Conservation (phyloP, 2,888 invertebrate species). For the Leucania comma region DNA sequence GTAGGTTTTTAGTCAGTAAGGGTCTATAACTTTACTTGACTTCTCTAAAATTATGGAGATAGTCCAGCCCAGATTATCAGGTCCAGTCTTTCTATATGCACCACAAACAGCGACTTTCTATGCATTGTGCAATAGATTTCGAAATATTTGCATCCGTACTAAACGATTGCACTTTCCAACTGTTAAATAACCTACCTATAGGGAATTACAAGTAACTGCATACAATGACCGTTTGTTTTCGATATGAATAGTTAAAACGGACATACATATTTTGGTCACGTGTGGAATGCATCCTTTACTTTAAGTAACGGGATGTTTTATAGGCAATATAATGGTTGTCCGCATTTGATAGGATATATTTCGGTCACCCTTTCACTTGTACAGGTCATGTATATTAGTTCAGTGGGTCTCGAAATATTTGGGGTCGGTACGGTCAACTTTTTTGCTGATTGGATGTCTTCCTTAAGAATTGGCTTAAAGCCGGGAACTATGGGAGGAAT, state of each 20-base stretch:
- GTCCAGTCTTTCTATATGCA: slow-evolving; percentile 38
- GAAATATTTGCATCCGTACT: slow-evolving; percentile 66
- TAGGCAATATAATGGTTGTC: slow-evolving; percentile 69
- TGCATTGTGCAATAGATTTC: slow-evolving; percentile 60
- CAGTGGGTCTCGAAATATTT: slow-evolving; percentile 62
- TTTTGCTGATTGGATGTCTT: not conserved
- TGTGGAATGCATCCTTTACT: slow-evolving; percentile 80
- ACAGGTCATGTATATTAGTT: slow-evolving; percentile 65
- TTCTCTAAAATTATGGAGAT: slow-evolving; percentile 2
- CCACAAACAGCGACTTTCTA: slow-evolving; percentile 51
- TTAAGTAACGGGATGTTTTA: slow-evolving; percentile 80
- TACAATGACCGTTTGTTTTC: slow-evolving; percentile 73
- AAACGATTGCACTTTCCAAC: slow-evolving; percentile 78
- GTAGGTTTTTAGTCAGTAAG: too few relatives aligned
- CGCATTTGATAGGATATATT: slow-evolving; percentile 73
- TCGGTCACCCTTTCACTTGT: slow-evolving; percentile 76
- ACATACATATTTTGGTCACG: slow-evolving; percentile 78
- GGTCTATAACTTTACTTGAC: too few relatives aligned
- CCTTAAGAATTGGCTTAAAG: too few relatives aligned
- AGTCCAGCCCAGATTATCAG: slow-evolving; percentile 17
- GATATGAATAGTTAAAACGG: slow-evolving; percentile 72
- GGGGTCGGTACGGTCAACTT: slow-evolving; percentile 10
- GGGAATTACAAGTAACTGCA: slow-evolving; percentile 76
- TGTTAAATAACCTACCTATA: slow-evolving; percentile 77
- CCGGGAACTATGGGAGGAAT: too few relatives aligned